Percentiles rank a stretch among this genome's conserved stretches.
Conservation (phyloP, 1,140 invertebrate genomes). For the Danaus plexippus region DNA sequence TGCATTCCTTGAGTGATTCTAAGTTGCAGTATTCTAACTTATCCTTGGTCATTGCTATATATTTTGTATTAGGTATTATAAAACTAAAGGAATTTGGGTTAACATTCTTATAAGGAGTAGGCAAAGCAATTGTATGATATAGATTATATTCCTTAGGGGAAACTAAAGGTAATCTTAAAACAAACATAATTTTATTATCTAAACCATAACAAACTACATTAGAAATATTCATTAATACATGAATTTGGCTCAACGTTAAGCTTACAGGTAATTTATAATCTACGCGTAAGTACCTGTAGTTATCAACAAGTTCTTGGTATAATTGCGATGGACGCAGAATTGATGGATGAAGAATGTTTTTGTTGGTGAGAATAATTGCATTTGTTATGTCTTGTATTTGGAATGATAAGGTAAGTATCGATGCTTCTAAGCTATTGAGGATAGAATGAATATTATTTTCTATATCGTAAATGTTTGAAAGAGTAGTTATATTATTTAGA, state of each 20-base stretch:
- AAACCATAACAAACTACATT: slow-evolving; percentile 8
- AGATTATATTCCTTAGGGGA: too few relatives aligned
- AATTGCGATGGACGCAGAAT: slow-evolving; percentile 21
- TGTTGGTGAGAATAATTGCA: slow-evolving; percentile 21
- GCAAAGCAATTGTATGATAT: too few relatives aligned
- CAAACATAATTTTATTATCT: too few relatives aligned
- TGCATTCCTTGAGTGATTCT: slow-evolving; percentile 31
- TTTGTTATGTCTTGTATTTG: slow-evolving; percentile 25
- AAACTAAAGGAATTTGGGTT: slow-evolving; percentile 61
- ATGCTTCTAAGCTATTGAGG: slow-evolving; percentile 17
- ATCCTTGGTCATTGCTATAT: slow-evolving; percentile 17
- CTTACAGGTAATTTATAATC: slow-evolving; percentile 17
- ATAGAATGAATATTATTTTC: slow-evolving; percentile 20
- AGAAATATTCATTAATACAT: slow-evolving; percentile 18
- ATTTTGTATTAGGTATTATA: slow-evolving; percentile 15
- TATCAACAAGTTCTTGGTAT: slow-evolving; percentile 19
- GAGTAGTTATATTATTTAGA: slow-evolving; percentile 16
- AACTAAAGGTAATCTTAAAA: too few relatives aligned
- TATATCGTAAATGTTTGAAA: slow-evolving; percentile 16
- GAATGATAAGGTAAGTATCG: slow-evolving; percentile 19
- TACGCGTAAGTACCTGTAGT: slow-evolving; percentile 15
- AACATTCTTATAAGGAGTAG: too few relatives aligned
- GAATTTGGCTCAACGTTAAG: slow-evolving; percentile 17
- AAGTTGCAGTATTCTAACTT: slow-evolving; percentile 15
- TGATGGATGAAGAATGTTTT: slow-evolving; percentile 21